Conservation (phyloP, 2,888 invertebrate species). For the Halocaridina rubra region DNA sequence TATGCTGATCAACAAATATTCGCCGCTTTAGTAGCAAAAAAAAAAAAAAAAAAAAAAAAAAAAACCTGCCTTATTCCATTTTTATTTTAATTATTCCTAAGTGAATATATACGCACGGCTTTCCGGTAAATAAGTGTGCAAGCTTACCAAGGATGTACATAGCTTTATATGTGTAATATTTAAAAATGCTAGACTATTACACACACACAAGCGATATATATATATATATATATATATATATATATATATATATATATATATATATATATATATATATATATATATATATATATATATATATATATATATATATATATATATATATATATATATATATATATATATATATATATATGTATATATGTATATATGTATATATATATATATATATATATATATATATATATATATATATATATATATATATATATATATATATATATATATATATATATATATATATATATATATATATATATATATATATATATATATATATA, state of each 20-base stretch:
- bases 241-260: not conserved
- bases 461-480: not conserved
- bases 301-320: not conserved
- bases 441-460: slow-evolving; percentile 1
- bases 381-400: not conserved
- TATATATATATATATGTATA: not conserved
- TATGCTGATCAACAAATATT: too few relatives aligned
- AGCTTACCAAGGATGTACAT: too few relatives aligned
- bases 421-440: slow-evolving; percentile 1
- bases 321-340: not conserved
- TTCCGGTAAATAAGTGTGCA: too few relatives aligned
- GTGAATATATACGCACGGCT: too few relatives aligned
- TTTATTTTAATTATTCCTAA: too few relatives aligned
- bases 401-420: not conserved
- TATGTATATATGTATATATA: not conserved
- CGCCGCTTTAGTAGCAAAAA: too few relatives aligned
- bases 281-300: slow-evolving; percentile 4
- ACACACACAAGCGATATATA: too few relatives aligned
- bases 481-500: slow-evolving; percentile 12
- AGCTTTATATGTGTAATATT: too few relatives aligned
- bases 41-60: too few relatives aligned
- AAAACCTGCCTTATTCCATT: too few relatives aligned
- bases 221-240: not conserved
- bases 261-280: not conserved
- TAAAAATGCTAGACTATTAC: too few relatives aligned